Evolutionary conservation across 2,888 invertebrate genomes (phyloP), one percentile per base, ranked within the genome.

Genomic region (Agrotis segetum): DNA sequence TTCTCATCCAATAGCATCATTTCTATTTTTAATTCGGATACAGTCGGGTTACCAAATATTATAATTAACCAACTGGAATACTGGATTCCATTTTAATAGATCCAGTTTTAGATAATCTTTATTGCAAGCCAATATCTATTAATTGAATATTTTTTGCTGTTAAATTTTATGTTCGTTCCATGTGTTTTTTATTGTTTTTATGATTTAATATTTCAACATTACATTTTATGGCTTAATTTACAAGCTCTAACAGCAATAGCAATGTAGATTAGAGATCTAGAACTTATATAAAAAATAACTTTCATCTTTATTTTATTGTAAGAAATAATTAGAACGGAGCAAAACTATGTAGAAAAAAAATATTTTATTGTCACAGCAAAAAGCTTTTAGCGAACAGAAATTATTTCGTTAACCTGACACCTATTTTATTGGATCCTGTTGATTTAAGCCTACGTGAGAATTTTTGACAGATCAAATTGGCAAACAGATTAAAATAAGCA

Each of bases 321-420:
- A 64, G 16, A 65, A 40, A 50, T 47, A 16, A 46, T 53, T 44
- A 16, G 19, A 40, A 13, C 24, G 46, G 1, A 14, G 40, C 1
- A 19, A 40, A 52, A 17, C 59, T 34, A 21, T 61, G 6, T 24
- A 59, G n/a, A n/a, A n/a, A n/a, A n/a, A n/a, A n/a, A n/a, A n/a
- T n/a, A 3, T 29, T 40, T 19, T 62, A 63, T 49, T 44, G 53
- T 55, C 11, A 78, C 75, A 81, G 16, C 52, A 56, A 66, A 78
- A 78, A 63, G 79, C 71, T 81, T 64, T 84, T 71, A 81, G 61
- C 68, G 29, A 53, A 52, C n/a, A 56, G 17, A 65, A 34, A 56
- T 63, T 52, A 58, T 16, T 16, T 66, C 11, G 55, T 76, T 52
- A 66, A 44, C 55, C 55, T 6, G n/a, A 40, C 40, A 60, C 55